phyloP scores from a whole-genome alignment of 2,113 vertebrate genomes.

The Probosciger aterrimus region DNA sequence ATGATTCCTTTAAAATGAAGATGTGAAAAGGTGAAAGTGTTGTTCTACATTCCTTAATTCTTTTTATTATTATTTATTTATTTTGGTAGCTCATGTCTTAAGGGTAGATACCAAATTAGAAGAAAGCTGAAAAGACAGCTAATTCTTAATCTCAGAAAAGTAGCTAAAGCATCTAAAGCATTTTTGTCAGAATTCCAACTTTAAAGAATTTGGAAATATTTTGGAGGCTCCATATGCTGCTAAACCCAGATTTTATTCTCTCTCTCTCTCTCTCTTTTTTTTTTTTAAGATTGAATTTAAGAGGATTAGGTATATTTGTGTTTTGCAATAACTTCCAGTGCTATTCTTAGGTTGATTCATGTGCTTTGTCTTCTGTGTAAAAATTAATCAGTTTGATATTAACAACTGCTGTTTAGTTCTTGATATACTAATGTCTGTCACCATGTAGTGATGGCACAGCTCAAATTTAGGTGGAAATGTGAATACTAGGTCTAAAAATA shows the following conservation, averaged over 20 bases:
- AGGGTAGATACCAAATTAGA: not conserved
- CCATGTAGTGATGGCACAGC: not conserved
- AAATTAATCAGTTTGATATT: not conserved
- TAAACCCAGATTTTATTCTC: not conserved
- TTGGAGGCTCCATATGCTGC: not conserved
- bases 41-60: not conserved
- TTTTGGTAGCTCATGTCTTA: not conserved
- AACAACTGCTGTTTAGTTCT: not conserved
- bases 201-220: not conserved
- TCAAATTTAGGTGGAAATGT: slow-evolving; percentile 28
- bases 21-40: not conserved
- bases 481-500: slow-evolving; percentile 36
- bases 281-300: not conserved
- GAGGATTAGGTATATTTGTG: not conserved
- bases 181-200: not conserved
- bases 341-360: not conserved
- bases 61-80: not conserved
- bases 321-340: not conserved
- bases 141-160: not conserved
- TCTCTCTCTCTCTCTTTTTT: not conserved
- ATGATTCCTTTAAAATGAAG: not conserved
- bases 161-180: not conserved
- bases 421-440: not conserved
- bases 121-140: not conserved
- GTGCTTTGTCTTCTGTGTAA: not conserved